A percentile compares a stretch with the other conserved stretches of the same genome.
phyloP scores from a whole-genome alignment of 2,797 vertebrate genomes.

The Telmatherina bonti region DNA sequence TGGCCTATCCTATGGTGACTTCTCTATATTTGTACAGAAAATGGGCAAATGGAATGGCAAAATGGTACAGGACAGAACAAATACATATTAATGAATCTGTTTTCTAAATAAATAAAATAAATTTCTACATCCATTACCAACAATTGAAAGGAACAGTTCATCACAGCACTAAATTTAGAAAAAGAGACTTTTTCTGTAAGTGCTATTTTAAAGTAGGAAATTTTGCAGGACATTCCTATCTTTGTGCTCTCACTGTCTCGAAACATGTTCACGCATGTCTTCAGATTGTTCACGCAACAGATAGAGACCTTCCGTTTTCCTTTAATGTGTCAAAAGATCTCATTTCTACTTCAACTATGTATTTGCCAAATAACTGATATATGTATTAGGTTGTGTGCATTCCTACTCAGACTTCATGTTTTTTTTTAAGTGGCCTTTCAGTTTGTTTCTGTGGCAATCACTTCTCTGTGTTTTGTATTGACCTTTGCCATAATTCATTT shows the following conservation, averaged over 20 bases:
- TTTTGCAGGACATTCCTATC: slow-evolving; percentile 67
- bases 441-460: not conserved
- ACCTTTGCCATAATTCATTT: not conserved
- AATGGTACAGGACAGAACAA: too few relatives aligned
- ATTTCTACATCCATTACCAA: not conserved
- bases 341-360: slow-evolving; percentile 1
- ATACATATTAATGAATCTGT: too few relatives aligned
- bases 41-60: not conserved
- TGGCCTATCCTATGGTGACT: not conserved
- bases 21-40: not conserved
- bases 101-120: not conserved
- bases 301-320: slow-evolving; percentile 34
- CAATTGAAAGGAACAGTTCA: not conserved
- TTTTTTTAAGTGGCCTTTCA: not conserved
- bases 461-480: not conserved
- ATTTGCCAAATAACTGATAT: not conserved
- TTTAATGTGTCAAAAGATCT: slow-evolving; percentile 13
- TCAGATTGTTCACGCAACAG: slow-evolving; percentile 24
- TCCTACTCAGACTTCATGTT: not conserved
- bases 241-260: slow-evolving; percentile 55
- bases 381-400: not conserved
- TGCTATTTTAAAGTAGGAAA: slow-evolving; percentile 31
- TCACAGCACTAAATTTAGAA: slow-evolving; percentile 4
- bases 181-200: slow-evolving; percentile 9
- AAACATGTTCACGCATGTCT: slow-evolving; percentile 63